Evolutionary conservation across 2,888 invertebrate species (phyloP), one percentile per base, ranked within the genome.

Genomic region (Dyspetes luteomarginatus): DNA sequence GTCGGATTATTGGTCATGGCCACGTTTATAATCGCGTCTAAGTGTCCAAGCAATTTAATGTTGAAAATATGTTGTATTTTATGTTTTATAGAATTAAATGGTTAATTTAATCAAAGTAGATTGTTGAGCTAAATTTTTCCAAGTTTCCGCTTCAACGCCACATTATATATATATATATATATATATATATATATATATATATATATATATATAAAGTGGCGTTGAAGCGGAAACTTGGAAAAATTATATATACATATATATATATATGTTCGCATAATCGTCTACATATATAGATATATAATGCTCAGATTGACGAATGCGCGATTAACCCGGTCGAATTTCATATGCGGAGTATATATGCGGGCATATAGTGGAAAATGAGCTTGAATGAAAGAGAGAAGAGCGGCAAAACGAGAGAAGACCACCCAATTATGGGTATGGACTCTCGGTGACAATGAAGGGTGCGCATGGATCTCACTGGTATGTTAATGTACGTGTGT

Each of bases 321-420:
- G 41, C 78, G 81, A 84, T 82, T 83, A 83, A 83, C 80, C 82
- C 78, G 50, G 73, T 82, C 65, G 67, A 84, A 81, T 78, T 82
- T 64, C 78, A 58, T 28, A 28, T 58, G 64, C 50, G 48, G 41
- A n/a, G n/a, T n/a, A n/a, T n/a, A n/a, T n/a, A 65, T 19, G 64
- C 30, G 69, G 41, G n/a, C n/a, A n/a, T n/a, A 28, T 15, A 19
- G 56, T 28, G 56, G 41, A 69, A n/a, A 79, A 64, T 45, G 45
- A 12, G 58, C 12, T 24, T 12, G 60, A 74, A 69, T 56, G 62
- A 45, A 64, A 58, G 55, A 45, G 24, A 24, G 58, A 43, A 52
- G 62, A 56, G 56, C 45, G 56, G 58, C 65, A 64, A 58, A 76
- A 62, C 30, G 71, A 30, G 50, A 67, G 56, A 58, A 73, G 60